Percentiles rank a stretch among this genome's conserved stretches.
Evolutionary conservation across 2,888 invertebrate species (phyloP).

Genomic region (Ormyrus thymus): DNA sequence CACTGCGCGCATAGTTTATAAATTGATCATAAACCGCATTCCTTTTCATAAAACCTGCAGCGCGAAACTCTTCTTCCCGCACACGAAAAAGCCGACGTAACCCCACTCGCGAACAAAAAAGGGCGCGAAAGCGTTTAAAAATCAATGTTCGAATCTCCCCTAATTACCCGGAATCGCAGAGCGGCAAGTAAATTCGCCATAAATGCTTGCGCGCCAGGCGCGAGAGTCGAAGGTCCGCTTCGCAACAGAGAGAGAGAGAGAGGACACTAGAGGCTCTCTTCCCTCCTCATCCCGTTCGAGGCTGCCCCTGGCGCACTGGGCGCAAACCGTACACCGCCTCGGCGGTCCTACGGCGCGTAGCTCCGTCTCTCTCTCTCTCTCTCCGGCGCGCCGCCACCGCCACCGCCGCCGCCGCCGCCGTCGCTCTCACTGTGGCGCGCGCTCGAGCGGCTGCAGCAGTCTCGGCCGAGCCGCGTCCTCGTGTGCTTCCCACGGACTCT

Average conservation of each 20-base stretch:
- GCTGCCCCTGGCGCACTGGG: neutral
- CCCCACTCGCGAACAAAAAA: too few relatives aligned
- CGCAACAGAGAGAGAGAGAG: slow-evolving; percentile 42
- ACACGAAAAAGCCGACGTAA: too few relatives aligned
- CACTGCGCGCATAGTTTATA: too few relatives aligned
- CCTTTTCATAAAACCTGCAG: too few relatives aligned
- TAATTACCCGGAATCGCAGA: slow-evolving; percentile 5
- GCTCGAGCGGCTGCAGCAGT: slow-evolving; percentile 30
- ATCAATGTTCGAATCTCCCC: neutral
- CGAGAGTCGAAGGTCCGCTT: slow-evolving; percentile 32
- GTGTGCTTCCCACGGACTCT: neutral
- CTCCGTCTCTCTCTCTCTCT: neutral
- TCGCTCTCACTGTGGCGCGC: slow-evolving; percentile 14
- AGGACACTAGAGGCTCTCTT: slow-evolving; percentile 39
- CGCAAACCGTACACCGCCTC: too few relatives aligned
- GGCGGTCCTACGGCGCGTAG: neutral
- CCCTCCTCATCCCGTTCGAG: slow-evolving; percentile 9
- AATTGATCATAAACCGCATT: too few relatives aligned
- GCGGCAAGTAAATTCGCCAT: slow-evolving; percentile 30
- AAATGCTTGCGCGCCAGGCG: neutral
- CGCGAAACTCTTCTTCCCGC: too few relatives aligned
- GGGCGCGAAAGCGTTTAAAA: neutral
- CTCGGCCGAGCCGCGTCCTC: slow-evolving; percentile 45
- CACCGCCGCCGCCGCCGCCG: slow-evolving; percentile 15
- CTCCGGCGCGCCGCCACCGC: slow-evolving; percentile 18